Base-by-base conservation (phyloP, 1,140 invertebrate genomes). In the Nasonia giraulti region DNA sequence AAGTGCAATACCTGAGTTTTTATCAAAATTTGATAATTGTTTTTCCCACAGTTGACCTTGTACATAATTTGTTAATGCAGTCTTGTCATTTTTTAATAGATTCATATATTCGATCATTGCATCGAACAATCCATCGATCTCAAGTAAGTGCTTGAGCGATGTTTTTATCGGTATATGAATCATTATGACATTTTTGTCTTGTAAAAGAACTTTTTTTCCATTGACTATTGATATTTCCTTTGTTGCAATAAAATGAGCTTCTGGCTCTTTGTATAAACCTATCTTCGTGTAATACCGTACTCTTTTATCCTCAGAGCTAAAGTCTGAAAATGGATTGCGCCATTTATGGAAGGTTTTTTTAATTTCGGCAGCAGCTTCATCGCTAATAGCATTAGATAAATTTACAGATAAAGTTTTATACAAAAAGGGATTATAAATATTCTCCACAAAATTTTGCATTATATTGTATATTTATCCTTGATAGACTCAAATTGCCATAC, bases 1-100 rank as follows among this genome's bases (percentile, higher is more conserved):
- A 3, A 88, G 76, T 14, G 86, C 78, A 68, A 86, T 84, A n/a
- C 84, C 82, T 27, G 27, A 27, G 33, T 82, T 23, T 40, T 68
- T 50, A n/a, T 74, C 47, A 74, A 33, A 74, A 68, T 74, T 31
- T 55, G 11, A 71, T 31, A 84, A 47, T 79, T 50, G 73, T 33
- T n/a, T n/a, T n/a, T n/a, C n/a, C n/a, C n/a, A n/a, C n/a, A n/a
- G n/a, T n/a, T 40, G 10, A 8, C 47, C 47, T 55, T 81, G 78
- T 27, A 84, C 77, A 73, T 81, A 86, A 73, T 86, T 86, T 17
- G 27, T 50, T 12, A 86, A 4, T 44, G 78, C 8, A 68, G 12
- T 23, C 17, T 82, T 62, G 31, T 85, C 75, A n/a, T 17, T 8
- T 3, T 47, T 55, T 33, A 71, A 17, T 27, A n/a, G 31, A 2